A percentile compares a stretch with the other conserved stretches of the same genome.
Conservation (phyloP, 2,888 invertebrate genomes). For the Saturnia japonica region DNA sequence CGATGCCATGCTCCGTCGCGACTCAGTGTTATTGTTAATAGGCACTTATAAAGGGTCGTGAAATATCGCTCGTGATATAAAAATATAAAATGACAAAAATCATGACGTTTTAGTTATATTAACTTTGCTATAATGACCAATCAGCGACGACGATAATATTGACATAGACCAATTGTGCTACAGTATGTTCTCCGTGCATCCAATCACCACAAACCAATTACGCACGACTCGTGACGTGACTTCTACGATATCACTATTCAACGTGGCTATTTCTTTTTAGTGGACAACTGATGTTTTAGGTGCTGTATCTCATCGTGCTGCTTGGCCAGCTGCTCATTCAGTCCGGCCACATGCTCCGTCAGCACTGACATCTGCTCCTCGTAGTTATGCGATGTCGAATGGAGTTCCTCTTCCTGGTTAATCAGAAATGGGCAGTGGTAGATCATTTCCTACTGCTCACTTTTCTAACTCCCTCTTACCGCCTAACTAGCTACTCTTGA, state of each 20-base stretch:
- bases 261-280: slow-evolving; percentile 70
- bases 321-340: slow-evolving; percentile 91
- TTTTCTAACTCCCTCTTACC: not conserved
- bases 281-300: slow-evolving; percentile 82
- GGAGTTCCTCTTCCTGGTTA: slow-evolving; percentile 83
- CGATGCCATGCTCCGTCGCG: not conserved
- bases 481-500: no score
- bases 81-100: not conserved
- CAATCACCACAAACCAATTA: not conserved
- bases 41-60: not conserved
- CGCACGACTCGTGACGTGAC: not conserved
- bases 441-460: not conserved
- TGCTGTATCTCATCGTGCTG: slow-evolving; percentile 91
- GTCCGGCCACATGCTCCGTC: slow-evolving; percentile 83
- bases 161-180: not conserved
- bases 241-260: not conserved
- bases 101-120: not conserved
- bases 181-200: not conserved
- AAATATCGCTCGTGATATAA: not conserved
- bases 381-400: slow-evolving; percentile 84
- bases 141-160: not conserved
- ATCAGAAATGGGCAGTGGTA: not conserved
- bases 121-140: not conserved
- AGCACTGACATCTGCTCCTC: slow-evolving; percentile 84
- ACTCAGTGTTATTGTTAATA: not conserved